Evolutionary conservation across 2,797 vertebrate genomes (phyloP).

Genomic region (Rousettus madagascariensis): DNA sequence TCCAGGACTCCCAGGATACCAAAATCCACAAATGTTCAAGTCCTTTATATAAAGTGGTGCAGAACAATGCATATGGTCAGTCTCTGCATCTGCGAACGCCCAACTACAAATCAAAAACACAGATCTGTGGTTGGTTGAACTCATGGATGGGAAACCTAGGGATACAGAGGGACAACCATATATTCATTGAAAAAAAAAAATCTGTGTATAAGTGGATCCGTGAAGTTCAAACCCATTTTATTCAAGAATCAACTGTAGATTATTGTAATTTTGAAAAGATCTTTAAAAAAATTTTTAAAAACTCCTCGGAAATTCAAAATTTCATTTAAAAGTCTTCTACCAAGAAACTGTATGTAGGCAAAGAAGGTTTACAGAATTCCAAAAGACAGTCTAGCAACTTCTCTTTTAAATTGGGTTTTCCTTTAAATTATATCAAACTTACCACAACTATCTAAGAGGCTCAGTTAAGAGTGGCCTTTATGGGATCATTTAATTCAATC

Average conservation of each 20-base stretch:
- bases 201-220: background rate
- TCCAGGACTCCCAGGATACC: background rate
- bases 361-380: background rate
- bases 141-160: background rate
- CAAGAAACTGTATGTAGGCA: background rate
- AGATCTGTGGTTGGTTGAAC: background rate
- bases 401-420: background rate
- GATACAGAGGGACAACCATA: background rate
- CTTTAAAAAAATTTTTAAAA: background rate
- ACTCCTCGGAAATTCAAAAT: background rate
- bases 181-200: background rate
- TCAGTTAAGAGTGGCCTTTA: background rate
- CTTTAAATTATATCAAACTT: background rate
- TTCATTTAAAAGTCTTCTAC: background rate
- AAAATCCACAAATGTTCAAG: background rate
- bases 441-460: background rate
- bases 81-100: background rate
- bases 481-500: background rate
- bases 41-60: background rate
- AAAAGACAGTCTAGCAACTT: background rate
- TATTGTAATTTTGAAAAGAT: conserved; percentile 60
- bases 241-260: conserved; percentile 7
- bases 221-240: background rate
- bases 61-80: background rate
- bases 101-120: background rate